Conservation (phyloP, 2,113 vertebrate species). For the Leiothrix lutea region DNA sequence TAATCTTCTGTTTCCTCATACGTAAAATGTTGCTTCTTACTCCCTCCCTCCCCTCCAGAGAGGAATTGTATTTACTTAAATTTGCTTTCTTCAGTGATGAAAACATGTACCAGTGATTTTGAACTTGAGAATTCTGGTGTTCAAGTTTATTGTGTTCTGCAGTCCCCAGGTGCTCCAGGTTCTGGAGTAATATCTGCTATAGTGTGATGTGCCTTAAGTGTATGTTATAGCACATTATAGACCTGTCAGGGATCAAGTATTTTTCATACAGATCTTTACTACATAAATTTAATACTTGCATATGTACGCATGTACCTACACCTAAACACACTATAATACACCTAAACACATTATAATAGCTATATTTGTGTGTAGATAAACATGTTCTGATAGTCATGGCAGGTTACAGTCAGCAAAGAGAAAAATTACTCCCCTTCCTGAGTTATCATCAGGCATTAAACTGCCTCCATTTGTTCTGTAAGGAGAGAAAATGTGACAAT, state of each 20-base stretch:
- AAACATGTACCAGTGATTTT: background rate
- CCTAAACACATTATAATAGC: background rate
- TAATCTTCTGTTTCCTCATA: conserved; percentile 3
- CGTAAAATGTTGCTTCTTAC: background rate
- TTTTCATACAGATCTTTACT: background rate
- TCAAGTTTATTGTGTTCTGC: background rate
- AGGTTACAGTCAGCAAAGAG: background rate
- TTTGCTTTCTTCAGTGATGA: background rate
- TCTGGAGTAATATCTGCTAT: background rate
- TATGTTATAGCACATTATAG: background rate
- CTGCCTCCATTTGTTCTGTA: background rate
- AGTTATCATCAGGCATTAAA: background rate
- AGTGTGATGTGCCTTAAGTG: background rate
- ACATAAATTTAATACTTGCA: background rate
- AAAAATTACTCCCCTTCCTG: background rate
- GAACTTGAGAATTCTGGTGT: background rate
- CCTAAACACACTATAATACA: background rate
- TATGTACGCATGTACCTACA: background rate
- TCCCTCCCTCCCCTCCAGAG: background rate
- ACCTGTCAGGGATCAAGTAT: background rate
- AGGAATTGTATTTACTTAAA: background rate
- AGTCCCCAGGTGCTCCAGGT: background rate
- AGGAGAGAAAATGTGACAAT: background rate
- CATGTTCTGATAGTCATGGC: background rate
- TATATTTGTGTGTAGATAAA: background rate